Evolutionary conservation across 2,888 invertebrate species (phyloP), one percentile per base, ranked within the genome.

Genomic region (Cosmia pyralina): DNA sequence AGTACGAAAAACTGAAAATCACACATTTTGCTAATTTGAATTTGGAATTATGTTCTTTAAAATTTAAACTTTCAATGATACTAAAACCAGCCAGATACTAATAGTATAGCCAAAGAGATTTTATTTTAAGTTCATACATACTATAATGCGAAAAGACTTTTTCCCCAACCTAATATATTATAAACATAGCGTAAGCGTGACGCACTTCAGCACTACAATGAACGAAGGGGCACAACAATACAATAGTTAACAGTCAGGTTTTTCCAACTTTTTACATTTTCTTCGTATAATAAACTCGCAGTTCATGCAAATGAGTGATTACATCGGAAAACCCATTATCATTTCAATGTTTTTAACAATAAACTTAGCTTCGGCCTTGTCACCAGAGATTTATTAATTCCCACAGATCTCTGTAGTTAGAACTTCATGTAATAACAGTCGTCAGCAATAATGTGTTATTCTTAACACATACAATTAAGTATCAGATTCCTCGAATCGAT

Each of bases 351-450:
- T 81, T 85, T 84, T 82, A 90, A 92, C 90, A 92, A 93, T 91
- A 88, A 76, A 86, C 83, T 82, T 76, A 81, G 82, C 63, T 72
- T 71, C 78, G 88, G 84, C 90, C 92, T 92, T 94, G 94, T 93
- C 93, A 90, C 84, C 88, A 46, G 81, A 92, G 94, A 94, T 94
- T 94, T 94, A 94, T 94, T 90, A 67, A 87, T 94, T 94, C 94
- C 91, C 94, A 95, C 92, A 92, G 85, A 78, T 69, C 72, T 83
- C 72, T 83, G 70, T 77, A 81, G 60, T 57, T 75, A 80, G 63
- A 75, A 80, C 63, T 81, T 75, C 77, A 83, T 76, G 73, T 79
- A 81, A 87, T 86, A 79, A 81, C 83, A 88, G 79, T 88, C 88
- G 62, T 69, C 44, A 69, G 44, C 10, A 59, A 55, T 79, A 91